Evolutionary conservation across 2,888 invertebrate species (phyloP).

Genomic region (Onchidella celtica): DNA sequence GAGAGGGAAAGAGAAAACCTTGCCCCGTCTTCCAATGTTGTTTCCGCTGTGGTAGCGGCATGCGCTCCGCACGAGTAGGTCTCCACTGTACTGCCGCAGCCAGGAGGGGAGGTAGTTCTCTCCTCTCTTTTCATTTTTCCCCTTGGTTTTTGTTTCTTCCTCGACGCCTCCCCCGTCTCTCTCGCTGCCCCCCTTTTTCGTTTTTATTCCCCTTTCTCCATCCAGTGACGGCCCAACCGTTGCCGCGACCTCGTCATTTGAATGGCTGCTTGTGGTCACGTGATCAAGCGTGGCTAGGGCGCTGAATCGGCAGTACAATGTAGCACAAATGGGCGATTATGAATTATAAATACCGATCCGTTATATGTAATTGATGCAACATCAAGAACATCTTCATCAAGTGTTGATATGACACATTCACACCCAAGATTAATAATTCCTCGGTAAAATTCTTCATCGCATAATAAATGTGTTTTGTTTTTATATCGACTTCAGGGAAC

Average conservation of each 20-base stretch:
- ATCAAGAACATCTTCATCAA: too few relatives aligned
- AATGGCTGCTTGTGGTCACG: constrained; percentile 43
- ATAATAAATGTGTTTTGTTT: too few relatives aligned
- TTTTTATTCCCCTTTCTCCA: constrained; percentile 1
- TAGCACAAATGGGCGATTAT: too few relatives aligned
- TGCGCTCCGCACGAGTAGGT: neutral
- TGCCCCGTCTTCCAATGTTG: neutral
- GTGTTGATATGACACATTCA: too few relatives aligned
- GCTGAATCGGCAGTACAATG: constrained; percentile 35
- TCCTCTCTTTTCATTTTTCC: neutral
- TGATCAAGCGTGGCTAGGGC: constrained; percentile 33
- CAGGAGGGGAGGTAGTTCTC: neutral
- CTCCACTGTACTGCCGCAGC: neutral
- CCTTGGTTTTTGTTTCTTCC: too few relatives aligned
- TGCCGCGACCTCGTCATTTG: constrained; percentile 39
- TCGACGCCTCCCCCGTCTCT: too few relatives aligned
- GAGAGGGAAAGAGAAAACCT: neutral
- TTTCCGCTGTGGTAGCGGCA: neutral
- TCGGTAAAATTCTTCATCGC: too few relatives aligned
- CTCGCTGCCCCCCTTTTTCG: too few relatives aligned
- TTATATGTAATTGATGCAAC: too few relatives aligned
- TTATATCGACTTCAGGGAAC: too few relatives aligned
- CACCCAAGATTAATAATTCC: too few relatives aligned
- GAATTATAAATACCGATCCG: too few relatives aligned
- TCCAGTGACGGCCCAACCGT: constrained; percentile 24